Evolutionary conservation across 2,113 vertebrate genomes (phyloP).

Genomic region (Aptenodytes patagonicus): DNA sequence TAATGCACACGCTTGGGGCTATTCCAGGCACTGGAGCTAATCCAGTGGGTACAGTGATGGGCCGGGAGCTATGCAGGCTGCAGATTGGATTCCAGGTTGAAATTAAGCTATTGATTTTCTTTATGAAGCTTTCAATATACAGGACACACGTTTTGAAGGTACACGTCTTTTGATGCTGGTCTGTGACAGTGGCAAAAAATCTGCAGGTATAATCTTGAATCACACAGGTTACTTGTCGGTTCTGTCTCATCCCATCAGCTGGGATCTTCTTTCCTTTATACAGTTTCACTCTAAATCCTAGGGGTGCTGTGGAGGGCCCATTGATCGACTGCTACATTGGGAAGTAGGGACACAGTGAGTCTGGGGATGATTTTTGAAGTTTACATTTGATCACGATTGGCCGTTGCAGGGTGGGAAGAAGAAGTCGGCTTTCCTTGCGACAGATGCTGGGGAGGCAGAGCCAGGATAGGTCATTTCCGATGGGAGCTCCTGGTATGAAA

Average conservation of each 20-base stretch:
- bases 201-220: neutral
- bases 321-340: fast-evolving
- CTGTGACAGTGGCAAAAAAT: neutral
- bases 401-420: neutral
- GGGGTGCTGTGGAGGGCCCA: neutral
- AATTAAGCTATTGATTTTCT: neutral
- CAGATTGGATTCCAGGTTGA: neutral
- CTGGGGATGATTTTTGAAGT: neutral
- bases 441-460: slow-evolving; percentile 38
- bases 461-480: neutral
- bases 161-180: neutral
- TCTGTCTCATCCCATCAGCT: neutral
- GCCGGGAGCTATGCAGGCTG: neutral
- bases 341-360: neutral
- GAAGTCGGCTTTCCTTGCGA: neutral
- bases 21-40: slow-evolving; percentile 9
- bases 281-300: neutral
- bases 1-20: slow-evolving; percentile 4
- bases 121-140: neutral
- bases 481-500: slow-evolving; percentile 25
- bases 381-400: neutral
- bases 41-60: neutral
- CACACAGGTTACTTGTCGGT: neutral
- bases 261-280: neutral
- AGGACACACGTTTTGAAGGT: neutral